Evolutionary conservation across 2,113 vertebrate species (phyloP), one percentile per base, ranked within the genome.

Genomic region (Mustela nigripes): DNA sequence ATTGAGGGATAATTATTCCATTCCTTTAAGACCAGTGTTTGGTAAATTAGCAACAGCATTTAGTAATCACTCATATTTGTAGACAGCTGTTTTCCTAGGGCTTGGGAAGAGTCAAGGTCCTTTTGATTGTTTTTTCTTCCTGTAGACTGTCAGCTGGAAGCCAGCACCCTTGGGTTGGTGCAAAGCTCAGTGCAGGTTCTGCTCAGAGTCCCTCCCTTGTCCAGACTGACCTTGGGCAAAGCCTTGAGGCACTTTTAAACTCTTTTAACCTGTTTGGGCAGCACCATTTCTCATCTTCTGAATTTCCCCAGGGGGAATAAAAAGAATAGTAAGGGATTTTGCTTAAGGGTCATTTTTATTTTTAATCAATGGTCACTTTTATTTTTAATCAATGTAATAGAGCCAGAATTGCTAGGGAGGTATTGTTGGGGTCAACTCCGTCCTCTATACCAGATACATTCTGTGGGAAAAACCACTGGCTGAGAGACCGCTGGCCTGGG

Each of bases 21-120:
- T 94, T 91, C 92, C 4, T 69, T 90, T 90, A 89, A 89, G n/a
- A 62, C 21, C 11, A 69, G 22, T 65, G 58, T 91, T 85, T 63
- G 39, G 1, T 28, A 71, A 88, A 42, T 91, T 85, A 48, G 36
- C 53, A 94, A 19, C 31, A 12, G 45, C 4, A 42, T 56, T 85
- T 4, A 73, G 4, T 81, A 86, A 82, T 91, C 73, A 39, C 28
- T 94, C 11, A 15, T 12, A 62, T 85, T 88, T 93, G 16, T 94
- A 53, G 45, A n/a, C 56, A 79, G 63, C 36, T 10, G 2, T 84
- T 81, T 63, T 94, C 53, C n/a, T 88, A 73, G 65, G 26, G 63
- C 48, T 74, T 31, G 8, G 53, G 10, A 33, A 76, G 56, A 73
- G 22, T 15, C 42, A 50, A 78, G 39, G 58, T 80, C 19, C 58